phyloP scores from a whole-genome alignment of 2,797 vertebrate species.

The Sebastolobus altivelis region DNA sequence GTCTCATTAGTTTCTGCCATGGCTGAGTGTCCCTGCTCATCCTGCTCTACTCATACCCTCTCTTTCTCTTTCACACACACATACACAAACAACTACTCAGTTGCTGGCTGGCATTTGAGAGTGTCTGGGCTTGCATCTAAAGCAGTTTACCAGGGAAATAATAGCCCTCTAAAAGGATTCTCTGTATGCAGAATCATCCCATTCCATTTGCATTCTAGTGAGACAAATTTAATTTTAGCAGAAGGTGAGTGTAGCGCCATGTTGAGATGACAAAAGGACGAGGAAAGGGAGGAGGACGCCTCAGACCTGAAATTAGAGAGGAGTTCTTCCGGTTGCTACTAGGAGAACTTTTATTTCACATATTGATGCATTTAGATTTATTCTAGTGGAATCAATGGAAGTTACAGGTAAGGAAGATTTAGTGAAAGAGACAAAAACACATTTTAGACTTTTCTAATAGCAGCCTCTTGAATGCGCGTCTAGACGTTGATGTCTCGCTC shows the following conservation, averaged over 20 bases:
- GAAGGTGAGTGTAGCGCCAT: slow-evolving; percentile 63
- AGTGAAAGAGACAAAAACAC: not conserved
- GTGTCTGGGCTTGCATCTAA: slow-evolving; percentile 81
- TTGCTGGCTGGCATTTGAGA: slow-evolving; percentile 81
- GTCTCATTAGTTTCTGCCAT: slow-evolving; percentile 83
- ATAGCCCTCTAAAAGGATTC: slow-evolving; percentile 81
- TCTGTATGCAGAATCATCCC: slow-evolving; percentile 78
- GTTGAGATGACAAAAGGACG: slow-evolving; percentile 63
- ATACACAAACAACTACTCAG: slow-evolving; percentile 63
- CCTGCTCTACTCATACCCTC: slow-evolving; percentile 39
- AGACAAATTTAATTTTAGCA: slow-evolving; percentile 79
- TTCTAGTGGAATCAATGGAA: slow-evolving; percentile 8
- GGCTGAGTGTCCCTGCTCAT: slow-evolving; percentile 77
- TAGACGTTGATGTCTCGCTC: slow-evolving; percentile 12
- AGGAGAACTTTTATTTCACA: slow-evolving; percentile 24
- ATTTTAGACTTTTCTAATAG: not conserved
- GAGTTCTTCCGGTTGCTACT: slow-evolving; percentile 25
- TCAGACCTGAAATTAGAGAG: slow-evolving; percentile 34
- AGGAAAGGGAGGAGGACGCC: slow-evolving; percentile 21
- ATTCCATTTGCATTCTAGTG: slow-evolving; percentile 81
- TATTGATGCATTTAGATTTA: slow-evolving; percentile 25
- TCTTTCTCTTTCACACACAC: slow-evolving; percentile 5
- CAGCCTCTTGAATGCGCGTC: not conserved
- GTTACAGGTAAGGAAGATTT: slow-evolving; percentile 18
- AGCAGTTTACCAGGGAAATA: slow-evolving; percentile 82